Evolutionary conservation across 2,113 vertebrate species (phyloP).

Genomic region (Nothobranchius kuhntae): DNA sequence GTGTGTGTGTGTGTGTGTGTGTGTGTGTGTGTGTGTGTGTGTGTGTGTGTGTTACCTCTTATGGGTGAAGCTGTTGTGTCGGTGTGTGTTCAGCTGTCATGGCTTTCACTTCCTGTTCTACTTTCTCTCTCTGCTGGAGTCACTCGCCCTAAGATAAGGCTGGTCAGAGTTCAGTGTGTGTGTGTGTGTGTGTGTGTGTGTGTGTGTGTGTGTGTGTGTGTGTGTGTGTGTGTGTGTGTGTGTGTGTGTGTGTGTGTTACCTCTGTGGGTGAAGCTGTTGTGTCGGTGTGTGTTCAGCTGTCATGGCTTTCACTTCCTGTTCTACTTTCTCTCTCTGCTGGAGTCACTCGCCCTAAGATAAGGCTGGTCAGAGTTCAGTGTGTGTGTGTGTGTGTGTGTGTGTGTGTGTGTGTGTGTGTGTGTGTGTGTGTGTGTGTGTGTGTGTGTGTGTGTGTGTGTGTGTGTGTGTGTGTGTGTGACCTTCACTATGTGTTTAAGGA

Average conservation of each 20-base stretch:
- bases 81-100: slow-evolving; percentile 26
- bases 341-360: slow-evolving; percentile 40
- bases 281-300: slow-evolving; percentile 12
- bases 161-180: slow-evolving; percentile 59
- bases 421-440: slow-evolving; percentile 19
- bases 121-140: neutral
- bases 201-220: too few relatives aligned
- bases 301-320: slow-evolving; percentile 27
- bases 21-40: neutral
- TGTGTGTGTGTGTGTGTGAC: slow-evolving; percentile 14
- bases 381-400: slow-evolving; percentile 37
- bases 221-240: neutral
- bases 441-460: neutral
- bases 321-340: slow-evolving; percentile 3
- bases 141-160: slow-evolving; percentile 44
- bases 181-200: slow-evolving; percentile 37
- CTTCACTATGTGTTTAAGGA: neutral
- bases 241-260: slow-evolving; percentile 32
- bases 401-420: slow-evolving; percentile 3
- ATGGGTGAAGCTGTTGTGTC: neutral
- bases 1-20: too few relatives aligned
- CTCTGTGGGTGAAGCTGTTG: slow-evolving; percentile 26
- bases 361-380: slow-evolving; percentile 58
- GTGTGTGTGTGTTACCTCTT: slow-evolving; percentile 44
- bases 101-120: slow-evolving; percentile 16